These are phyloP conservation scores for Medauroidea extradentata DNA, from an alignment of 1,140 invertebrate species.

Conservation along the genomic window DNA sequence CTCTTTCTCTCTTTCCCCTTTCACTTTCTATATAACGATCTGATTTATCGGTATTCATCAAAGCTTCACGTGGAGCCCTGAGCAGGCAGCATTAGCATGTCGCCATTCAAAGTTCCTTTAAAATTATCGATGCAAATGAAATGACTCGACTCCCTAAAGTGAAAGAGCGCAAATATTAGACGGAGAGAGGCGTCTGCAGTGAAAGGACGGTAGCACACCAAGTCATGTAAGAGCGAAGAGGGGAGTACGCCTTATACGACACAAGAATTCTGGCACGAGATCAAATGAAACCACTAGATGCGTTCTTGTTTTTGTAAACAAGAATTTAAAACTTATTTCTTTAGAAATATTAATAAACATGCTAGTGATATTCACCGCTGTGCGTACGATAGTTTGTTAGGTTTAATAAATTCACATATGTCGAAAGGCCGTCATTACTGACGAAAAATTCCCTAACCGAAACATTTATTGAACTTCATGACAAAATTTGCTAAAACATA, in stretches of 20 bases:
- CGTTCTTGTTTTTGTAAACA: too few species aligned
- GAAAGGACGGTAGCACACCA: neutral
- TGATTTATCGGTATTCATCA: constrained; percentile 17
- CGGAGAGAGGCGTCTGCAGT: neutral
- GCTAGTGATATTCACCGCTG: too few species aligned
- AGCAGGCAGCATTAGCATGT: constrained; percentile 12
- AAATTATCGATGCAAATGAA: constrained; percentile 19
- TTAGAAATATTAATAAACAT: too few species aligned
- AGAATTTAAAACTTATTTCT: too few species aligned
- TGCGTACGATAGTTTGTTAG: too few species aligned
- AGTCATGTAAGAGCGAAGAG: neutral
- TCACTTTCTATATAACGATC: constrained; percentile 9
- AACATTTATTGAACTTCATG: too few species aligned
- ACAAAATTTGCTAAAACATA: too few species aligned
- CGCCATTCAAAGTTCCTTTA: constrained; percentile 17
- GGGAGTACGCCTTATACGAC: neutral
- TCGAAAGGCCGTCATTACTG: too few species aligned
- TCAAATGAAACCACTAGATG: too few species aligned
- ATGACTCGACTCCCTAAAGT: constrained; percentile 8
- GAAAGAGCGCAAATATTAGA: constrained; percentile 1
- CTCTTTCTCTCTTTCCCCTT: neutral
- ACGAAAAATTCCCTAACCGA: too few species aligned
- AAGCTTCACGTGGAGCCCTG: constrained; percentile 4
- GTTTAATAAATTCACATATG: too few species aligned
- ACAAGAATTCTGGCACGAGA: too few species aligned